These are phyloP conservation scores for Calephelis virginiensis DNA, from an alignment of 1,140 invertebrate species.

Conservation along the genomic window DNA sequence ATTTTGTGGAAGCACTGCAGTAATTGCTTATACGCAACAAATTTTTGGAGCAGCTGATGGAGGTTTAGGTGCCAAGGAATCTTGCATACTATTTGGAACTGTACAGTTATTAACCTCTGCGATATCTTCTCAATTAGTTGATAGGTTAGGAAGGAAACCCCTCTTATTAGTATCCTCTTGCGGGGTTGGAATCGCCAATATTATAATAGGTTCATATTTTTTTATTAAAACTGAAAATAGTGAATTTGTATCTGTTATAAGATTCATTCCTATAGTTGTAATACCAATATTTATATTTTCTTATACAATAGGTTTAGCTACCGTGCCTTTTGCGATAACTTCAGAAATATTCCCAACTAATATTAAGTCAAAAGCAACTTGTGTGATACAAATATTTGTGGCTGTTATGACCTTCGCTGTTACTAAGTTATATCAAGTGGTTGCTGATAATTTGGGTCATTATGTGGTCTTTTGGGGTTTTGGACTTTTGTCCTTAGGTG, in stretches of 20 bases:
- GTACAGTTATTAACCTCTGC: conserved; percentile 83
- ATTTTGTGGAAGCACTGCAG: conserved; percentile 86
- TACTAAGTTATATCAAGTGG: conserved; percentile 85
- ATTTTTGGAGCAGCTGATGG: conserved; percentile 82
- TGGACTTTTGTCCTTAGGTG: conserved; percentile 81
- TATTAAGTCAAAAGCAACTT: conserved; percentile 84
- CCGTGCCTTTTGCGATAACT: conserved; percentile 85
- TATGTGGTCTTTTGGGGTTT: conserved; percentile 88
- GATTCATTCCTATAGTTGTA: conserved; percentile 82
- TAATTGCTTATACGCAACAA: conserved; percentile 86
- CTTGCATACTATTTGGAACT: conserved; percentile 83
- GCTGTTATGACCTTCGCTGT: conserved; percentile 82
- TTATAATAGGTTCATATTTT: conserved; percentile 82
- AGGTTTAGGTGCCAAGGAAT: conserved; percentile 67
- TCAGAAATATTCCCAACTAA: conserved; percentile 87
- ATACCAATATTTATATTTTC: conserved; percentile 85
- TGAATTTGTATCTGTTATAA: conserved; percentile 62
- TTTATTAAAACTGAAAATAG: conserved; percentile 71
- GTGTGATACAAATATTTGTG: conserved; percentile 76
- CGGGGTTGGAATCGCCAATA: conserved; percentile 77
- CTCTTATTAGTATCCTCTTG: conserved; percentile 82
- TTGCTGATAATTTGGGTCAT: conserved; percentile 81
- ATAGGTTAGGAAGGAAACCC: conserved; percentile 84
- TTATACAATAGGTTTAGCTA: conserved; percentile 85
- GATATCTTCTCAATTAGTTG: conserved; percentile 83